Evolutionary conservation across 2,888 invertebrate genomes (phyloP).

Genomic region (Drosophila macrospina): DNA sequence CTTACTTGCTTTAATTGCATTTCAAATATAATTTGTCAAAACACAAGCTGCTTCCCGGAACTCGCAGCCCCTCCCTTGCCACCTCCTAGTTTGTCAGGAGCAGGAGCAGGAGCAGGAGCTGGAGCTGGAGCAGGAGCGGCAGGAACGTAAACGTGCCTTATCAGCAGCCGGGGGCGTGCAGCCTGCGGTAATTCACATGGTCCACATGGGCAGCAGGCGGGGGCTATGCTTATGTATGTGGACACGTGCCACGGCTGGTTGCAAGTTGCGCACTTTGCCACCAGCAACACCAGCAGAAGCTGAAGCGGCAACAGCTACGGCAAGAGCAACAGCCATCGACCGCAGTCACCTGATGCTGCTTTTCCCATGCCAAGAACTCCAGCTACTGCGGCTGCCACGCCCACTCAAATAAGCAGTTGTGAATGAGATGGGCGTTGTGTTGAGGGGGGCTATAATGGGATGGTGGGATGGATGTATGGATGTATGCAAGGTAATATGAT

Average conservation of each 20-base stretch:
- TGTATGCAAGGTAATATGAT: slow-evolving; percentile 61
- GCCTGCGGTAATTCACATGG: slow-evolving; percentile 54
- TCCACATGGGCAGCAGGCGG: slow-evolving; percentile 29
- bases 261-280: slow-evolving; percentile 52
- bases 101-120: too few relatives aligned
- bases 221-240: slow-evolving; percentile 13
- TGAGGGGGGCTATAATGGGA: slow-evolving; percentile 21
- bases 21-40: slow-evolving; percentile 65
- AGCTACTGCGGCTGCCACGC: slow-evolving; percentile 30
- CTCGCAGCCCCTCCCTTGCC: not conserved
- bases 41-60: slow-evolving; percentile 23
- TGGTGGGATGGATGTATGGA: not conserved
- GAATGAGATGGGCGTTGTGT: slow-evolving; percentile 43
- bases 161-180: slow-evolving; percentile 51
- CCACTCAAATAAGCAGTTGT: slow-evolving; percentile 15
- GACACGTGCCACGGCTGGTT: slow-evolving; percentile 51
- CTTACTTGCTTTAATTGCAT: slow-evolving; percentile 49
- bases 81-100: too few relatives aligned
- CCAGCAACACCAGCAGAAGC: not conserved
- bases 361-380: slow-evolving; percentile 55
- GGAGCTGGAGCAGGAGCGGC: too few relatives aligned
- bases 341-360: slow-evolving; percentile 72
- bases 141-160: slow-evolving; percentile 61
- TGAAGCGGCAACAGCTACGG: slow-evolving; percentile 4
- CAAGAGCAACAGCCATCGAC: slow-evolving; percentile 21